These are phyloP conservation scores for Girardinus metallicus DNA, from an alignment of 2,797 vertebrate genomes.

Conservation along the genomic window DNA sequence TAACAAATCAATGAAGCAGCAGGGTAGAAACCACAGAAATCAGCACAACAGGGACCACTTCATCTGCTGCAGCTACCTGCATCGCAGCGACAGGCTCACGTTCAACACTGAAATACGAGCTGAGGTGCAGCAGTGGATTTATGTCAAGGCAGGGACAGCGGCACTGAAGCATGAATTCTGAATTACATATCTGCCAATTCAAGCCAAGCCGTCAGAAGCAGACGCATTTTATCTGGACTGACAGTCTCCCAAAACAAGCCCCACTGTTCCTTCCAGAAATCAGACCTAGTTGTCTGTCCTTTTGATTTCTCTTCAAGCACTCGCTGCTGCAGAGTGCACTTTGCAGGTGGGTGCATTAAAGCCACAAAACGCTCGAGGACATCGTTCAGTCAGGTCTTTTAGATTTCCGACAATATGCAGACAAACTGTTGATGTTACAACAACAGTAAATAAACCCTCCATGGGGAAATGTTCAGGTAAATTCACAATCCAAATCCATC, in stretches of 20 bases:
- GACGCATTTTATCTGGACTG: neutral
- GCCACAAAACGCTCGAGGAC: constrained; percentile 34
- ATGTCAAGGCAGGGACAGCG: neutral
- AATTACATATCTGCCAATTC: constrained; percentile 24
- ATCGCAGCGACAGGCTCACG: constrained; percentile 22
- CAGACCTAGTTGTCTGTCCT: neutral
- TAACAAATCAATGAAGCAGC: constrained; percentile 66
- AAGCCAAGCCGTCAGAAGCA: constrained; percentile 9
- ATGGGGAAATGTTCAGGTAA: neutral
- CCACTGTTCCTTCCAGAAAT: neutral
- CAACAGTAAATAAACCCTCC: constrained; percentile 34
- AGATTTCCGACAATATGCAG: constrained; percentile 27
- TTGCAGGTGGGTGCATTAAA: constrained; percentile 22
- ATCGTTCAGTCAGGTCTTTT: constrained; percentile 17
- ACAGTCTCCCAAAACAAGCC: constrained; percentile 8
- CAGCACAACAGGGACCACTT: constrained; percentile 52
- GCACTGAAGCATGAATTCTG: constrained; percentile 5
- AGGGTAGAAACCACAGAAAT: constrained; percentile 61
- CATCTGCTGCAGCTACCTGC: constrained; percentile 46
- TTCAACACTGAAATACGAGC: constrained; percentile 17
- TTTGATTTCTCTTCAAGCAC: neutral
- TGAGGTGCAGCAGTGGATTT: neutral
- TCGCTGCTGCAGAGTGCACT: constrained; percentile 13
- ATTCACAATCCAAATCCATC: neutral
- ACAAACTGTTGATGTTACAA: constrained; percentile 19